Conservation (phyloP, 2,797 vertebrate genomes). For the Onychomys leucogaster region DNA sequence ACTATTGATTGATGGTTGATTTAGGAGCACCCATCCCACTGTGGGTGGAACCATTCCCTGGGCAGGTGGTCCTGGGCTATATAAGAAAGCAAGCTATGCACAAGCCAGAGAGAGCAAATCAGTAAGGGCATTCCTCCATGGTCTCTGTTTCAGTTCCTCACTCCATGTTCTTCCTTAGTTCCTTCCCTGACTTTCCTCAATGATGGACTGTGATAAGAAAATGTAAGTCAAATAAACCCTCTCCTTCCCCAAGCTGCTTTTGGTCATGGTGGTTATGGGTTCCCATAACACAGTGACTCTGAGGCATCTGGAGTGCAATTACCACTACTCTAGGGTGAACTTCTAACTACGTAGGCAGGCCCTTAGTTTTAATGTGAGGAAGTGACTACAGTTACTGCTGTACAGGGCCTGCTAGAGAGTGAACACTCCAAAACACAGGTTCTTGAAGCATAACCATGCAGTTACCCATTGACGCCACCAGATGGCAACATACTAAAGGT, state of each 20-base stretch:
- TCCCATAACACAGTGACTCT: not conserved
- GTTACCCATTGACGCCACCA: slow-evolving; percentile 32
- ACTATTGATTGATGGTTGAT: not conserved
- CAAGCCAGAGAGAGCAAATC: not conserved
- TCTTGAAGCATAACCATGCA: not conserved
- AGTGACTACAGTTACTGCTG: not conserved
- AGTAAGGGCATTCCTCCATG: not conserved
- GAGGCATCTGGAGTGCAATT: not conserved
- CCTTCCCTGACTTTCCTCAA: not conserved
- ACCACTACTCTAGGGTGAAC: not conserved
- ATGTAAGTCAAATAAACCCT: not conserved
- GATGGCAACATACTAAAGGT: slow-evolving; percentile 58
- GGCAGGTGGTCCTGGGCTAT: too few relatives aligned
- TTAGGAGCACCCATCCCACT: not conserved
- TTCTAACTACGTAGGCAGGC: not conserved
- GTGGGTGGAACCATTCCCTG: not conserved
- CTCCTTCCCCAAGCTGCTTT: not conserved
- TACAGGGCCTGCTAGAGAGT: not conserved
- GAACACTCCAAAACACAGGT: not conserved
- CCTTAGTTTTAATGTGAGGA: not conserved
- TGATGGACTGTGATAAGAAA: not conserved
- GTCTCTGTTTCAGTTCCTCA: not conserved
- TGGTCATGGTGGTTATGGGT: not conserved
- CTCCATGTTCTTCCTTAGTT: not conserved
- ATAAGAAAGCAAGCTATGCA: not conserved